phyloP scores from a whole-genome alignment of 2,113 vertebrate genomes.

The Dromas ardeola region DNA sequence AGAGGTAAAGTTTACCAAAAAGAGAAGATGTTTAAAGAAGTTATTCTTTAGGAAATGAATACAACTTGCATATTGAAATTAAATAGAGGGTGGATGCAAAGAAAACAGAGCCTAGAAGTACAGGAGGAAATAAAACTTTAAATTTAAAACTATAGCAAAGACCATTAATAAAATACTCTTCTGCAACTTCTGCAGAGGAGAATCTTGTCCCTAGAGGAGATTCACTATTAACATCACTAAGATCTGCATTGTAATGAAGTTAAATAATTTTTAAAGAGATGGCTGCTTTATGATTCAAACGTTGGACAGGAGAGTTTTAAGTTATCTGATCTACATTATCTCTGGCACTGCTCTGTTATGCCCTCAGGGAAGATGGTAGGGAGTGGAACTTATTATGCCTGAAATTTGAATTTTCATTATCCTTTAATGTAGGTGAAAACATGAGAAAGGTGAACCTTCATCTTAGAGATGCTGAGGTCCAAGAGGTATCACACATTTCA shows the following conservation, averaged over 20 bases:
- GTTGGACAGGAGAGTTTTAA: not conserved
- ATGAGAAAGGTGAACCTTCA: not conserved
- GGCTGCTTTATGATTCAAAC: constrained; percentile 10
- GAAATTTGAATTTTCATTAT: constrained; percentile 24
- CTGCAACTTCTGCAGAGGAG: not conserved
- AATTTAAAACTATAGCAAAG: not conserved
- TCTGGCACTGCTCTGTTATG: not conserved
- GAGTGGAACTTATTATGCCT: not conserved
- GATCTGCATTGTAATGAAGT: not conserved
- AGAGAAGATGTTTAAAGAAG: not conserved
- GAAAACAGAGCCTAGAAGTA: not conserved
- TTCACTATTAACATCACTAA: not conserved
- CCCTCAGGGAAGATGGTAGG: not conserved
- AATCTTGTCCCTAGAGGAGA: not conserved
- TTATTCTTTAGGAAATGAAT: not conserved
- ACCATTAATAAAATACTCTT: not conserved
- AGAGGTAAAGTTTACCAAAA: not conserved
- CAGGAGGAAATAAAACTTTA: not conserved
- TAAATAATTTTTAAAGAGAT: constrained; percentile 7
- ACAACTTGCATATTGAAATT: not conserved
- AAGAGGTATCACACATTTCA: not conserved
- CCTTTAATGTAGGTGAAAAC: not conserved
- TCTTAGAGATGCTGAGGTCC: not conserved
- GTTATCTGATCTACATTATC: constrained; percentile 19
- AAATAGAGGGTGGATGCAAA: not conserved